Base-by-base conservation (phyloP, 2,113 vertebrate species). In the Labeo rohita region DNA sequence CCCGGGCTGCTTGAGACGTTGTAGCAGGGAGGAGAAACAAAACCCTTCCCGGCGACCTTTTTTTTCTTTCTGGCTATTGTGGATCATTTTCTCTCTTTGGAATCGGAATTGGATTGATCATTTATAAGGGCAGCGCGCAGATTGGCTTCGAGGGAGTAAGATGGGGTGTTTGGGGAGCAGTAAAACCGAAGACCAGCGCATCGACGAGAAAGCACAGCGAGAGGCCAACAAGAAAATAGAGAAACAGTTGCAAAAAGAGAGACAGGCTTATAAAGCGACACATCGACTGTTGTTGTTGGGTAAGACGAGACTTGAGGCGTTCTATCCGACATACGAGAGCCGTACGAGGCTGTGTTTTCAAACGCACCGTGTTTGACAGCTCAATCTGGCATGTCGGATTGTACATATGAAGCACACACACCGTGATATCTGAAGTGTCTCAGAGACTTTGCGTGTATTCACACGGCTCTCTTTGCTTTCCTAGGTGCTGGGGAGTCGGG, bases 161-260 rank as follows among this genome's bases (percentile, higher is more conserved):
- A 99, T 99, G 98, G 98, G 98, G 94, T 99, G 98, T 95, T 94
- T 99, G 95, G 97, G 97, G 94, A 98, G 97, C 96, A 98, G 97
- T 96, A 99, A 99, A 96, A 97, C 98, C 86, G 93, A 99, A 94
- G 98, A 99, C 94, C 97, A 98, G 95, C 96, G 97, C 94, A 97
- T 98, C 93, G 98, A 99, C 93, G 98, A 99, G 93, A 99, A 99
- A 93, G 96, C 97, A 89, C 96, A 98, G 91, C 96, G 97, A 92
- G 97, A 99, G 95, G 96, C 98, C 92, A 98, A 99, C 96, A 99
- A 99, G 94, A 98, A 98, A 95, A 99, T 99, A 90, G 97, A 99
- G 92, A 99, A 97, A 92, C 97, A 98, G 95, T 91, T 99, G 92
- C 97, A 98, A 93, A 98, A 98, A 92, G 98, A 99, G 90, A 94